phyloP scores from a whole-genome alignment of 2,888 invertebrate species.

The Andrena flavipes region DNA sequence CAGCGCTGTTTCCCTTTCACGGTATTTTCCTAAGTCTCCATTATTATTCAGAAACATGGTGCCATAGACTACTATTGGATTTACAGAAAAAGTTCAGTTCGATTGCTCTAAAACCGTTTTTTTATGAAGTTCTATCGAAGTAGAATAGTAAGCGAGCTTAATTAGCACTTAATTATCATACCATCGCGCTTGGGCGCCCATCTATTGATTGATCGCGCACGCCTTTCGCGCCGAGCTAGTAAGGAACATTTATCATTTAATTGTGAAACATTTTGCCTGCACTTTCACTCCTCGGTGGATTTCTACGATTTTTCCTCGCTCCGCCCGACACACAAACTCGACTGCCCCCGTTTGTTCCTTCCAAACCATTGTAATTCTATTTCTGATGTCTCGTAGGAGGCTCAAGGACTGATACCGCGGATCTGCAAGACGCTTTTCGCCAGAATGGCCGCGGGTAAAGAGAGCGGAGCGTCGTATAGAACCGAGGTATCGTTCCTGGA shows the following conservation, averaged over 20 bases:
- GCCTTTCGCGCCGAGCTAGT: neutral
- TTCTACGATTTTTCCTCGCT: constrained; percentile 34
- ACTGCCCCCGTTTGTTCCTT: neutral
- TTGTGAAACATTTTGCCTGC: constrained; percentile 9
- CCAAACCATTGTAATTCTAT: neutral
- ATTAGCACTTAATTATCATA: constrained; percentile 24
- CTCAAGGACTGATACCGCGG: constrained; percentile 93
- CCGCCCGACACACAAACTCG: neutral
- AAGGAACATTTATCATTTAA: neutral
- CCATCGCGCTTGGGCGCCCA: constrained; percentile 9
- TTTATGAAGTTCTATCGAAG: neutral
- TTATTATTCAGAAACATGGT: neutral
- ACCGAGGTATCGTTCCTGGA: constrained; percentile 95
- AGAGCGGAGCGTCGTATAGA: constrained; percentile 92
- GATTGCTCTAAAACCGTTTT: neutral
- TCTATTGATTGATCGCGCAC: neutral
- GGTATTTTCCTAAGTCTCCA: neutral
- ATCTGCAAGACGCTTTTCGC: constrained; percentile 94
- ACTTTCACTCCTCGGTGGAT: constrained; percentile 16
- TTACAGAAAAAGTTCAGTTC: neutral
- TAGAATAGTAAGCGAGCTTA: no score
- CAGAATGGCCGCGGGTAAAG: constrained; percentile 92
- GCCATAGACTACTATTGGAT: no score
- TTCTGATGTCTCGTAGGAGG: constrained; percentile 86
- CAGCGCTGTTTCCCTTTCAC: neutral